Base-by-base conservation (phyloP, 2,113 vertebrate genomes). In the Bufo gargarizans region DNA sequence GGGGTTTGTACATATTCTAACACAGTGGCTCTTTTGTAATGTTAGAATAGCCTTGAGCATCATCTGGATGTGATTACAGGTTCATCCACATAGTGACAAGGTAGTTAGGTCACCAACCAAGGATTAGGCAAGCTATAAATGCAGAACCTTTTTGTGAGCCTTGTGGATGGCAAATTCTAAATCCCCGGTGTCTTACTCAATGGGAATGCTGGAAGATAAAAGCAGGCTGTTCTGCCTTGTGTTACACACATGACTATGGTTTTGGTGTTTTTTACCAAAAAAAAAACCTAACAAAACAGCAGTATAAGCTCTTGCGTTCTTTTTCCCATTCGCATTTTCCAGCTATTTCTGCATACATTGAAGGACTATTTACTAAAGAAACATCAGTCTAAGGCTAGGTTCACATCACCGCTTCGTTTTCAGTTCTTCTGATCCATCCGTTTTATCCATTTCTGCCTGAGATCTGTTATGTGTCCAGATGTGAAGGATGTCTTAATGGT, bases 91-190 rank as follows among this genome's bases (percentile, higher is more conserved):
- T 88, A 87, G 58, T 0, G 17, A 91, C 85, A 82, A 88, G 1
- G 77, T 33, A 56, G 76, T 43, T 81, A 71, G 77, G 74, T 90
- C 72, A 90, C 88, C 49, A 89, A 59, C 3, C 88, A 33, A 50
- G 77, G 45, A 69, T 49, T 33, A 16, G 65, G 49, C 9, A 0
- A 86, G 85, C 6, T 14, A 80, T 82, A 17, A 87, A 47, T 88
- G 87, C 22, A 53, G n/a, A 67, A 77, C 77, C 79, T 87, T 86
- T 74, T 91, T 76, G 72, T 76, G 72, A 20, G 43, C 72, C 76
- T 0, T 0, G 59, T 72, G n/a, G 53, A 81, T 87, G 90, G 89
- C 90, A 91, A 90, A 91, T 89, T 71, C 87, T 85, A 92, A 91
- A 88, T 84, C 87, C 86, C 19, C 58, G 55, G 56, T 49, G 72